Percentiles rank a stretch among this genome's conserved stretches.
phyloP scores from a whole-genome alignment of 2,113 vertebrate species.

The Blennius ocellaris region DNA sequence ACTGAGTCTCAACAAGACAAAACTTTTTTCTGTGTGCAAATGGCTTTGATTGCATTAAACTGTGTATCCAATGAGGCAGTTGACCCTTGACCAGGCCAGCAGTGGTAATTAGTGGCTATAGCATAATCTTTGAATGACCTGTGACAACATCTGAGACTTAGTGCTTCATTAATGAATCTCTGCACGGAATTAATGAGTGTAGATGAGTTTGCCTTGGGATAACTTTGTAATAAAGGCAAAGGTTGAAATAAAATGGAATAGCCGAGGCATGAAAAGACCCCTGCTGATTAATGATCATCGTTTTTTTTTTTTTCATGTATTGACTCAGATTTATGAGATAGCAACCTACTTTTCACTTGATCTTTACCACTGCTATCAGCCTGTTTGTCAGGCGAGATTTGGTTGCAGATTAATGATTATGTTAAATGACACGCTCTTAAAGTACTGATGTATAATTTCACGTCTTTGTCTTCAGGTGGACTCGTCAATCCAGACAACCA shows the following conservation, averaged over 20 bases:
- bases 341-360: slow-evolving; percentile 12
- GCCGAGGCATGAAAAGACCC: slow-evolving; percentile 28
- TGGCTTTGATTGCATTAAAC: slow-evolving; percentile 21
- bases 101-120: slow-evolving; percentile 13
- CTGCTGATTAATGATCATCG: slow-evolving; percentile 51
- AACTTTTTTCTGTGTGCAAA: background rate
- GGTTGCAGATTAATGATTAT: background rate
- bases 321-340: slow-evolving; percentile 35
- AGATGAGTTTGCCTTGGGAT: slow-evolving; percentile 39
- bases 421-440: background rate
- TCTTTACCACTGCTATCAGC: slow-evolving; percentile 9
- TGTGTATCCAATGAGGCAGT: background rate
- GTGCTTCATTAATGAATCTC: slow-evolving; percentile 48
- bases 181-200: slow-evolving; percentile 55
- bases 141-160: slow-evolving; percentile 32
- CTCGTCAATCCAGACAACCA: slow-evolving; percentile 90
- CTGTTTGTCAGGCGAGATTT: background rate
- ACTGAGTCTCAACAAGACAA: background rate
- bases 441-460: background rate
- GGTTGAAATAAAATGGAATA: slow-evolving; percentile 61
- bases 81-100: slow-evolving; percentile 8
- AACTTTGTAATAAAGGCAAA: slow-evolving; percentile 54
- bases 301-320: slow-evolving; percentile 58
- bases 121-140: slow-evolving; percentile 42
- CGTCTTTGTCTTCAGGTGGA: slow-evolving; percentile 86